phyloP scores from a whole-genome alignment of 1,140 invertebrate species.

The Coboldia fuscipes region DNA sequence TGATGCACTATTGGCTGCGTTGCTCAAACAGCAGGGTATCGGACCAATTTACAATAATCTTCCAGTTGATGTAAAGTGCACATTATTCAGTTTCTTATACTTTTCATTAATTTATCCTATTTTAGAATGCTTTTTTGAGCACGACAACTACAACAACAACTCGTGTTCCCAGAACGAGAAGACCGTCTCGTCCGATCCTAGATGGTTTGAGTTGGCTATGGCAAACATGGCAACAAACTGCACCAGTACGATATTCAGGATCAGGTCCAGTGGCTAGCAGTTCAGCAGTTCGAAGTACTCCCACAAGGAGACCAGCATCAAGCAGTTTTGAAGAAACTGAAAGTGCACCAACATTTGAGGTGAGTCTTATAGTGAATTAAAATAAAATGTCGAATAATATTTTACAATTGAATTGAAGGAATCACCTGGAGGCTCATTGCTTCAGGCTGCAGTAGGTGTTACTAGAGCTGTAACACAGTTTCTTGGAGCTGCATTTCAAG shows the following conservation, averaged over 20 bases:
- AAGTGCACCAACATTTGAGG: no score
- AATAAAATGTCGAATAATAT: no score
- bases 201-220: conserved; percentile 26
- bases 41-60: conserved; percentile 21
- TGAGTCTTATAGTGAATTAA: no score
- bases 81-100: neutral
- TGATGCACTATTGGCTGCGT: conserved; percentile 37
- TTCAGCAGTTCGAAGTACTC: no score
- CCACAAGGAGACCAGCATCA: no score
- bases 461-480: conserved; percentile 49
- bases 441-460: conserved; percentile 45
- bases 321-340: no score
- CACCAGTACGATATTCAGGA: conserved; percentile 9
- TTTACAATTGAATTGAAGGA: no score
- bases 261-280: neutral
- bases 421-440: conserved; percentile 27
- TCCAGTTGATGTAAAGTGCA: conserved; percentile 1
- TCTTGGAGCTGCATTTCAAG: conserved; percentile 48
- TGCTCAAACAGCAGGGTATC: conserved; percentile 42
- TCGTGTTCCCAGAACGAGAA: conserved; percentile 11
- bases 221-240: conserved; percentile 27
- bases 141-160: conserved; percentile 16
- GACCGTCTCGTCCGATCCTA: conserved; percentile 21
- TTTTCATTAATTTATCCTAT: neutral
- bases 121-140: neutral